These are phyloP conservation scores for Origma solitaria DNA, from an alignment of 2,113 vertebrate species.

Conservation along the genomic window DNA sequence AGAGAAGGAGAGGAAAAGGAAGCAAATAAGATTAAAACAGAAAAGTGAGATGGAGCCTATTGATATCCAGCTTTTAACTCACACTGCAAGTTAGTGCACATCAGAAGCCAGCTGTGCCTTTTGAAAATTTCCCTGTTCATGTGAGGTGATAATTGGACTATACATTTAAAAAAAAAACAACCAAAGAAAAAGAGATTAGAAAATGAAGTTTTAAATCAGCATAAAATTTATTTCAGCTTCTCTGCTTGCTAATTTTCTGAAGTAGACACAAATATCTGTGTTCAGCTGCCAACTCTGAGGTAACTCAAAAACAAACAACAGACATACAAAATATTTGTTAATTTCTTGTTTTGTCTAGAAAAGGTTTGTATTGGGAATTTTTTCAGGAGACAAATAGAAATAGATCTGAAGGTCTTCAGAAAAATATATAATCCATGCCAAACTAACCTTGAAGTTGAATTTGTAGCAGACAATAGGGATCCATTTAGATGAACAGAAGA, in stretches of 20 bases:
- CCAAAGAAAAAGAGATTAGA: neutral
- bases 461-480: neutral
- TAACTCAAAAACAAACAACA: neutral
- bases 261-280: neutral
- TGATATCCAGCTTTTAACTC: neutral
- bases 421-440: neutral
- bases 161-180: neutral
- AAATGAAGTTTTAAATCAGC: neutral
- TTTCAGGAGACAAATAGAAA: neutral
- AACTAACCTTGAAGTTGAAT: neutral
- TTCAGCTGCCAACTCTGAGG: neutral
- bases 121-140: conserved; percentile 1
- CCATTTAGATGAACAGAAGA: neutral
- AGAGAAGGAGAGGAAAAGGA: neutral
- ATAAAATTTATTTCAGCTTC: neutral
- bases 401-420: neutral
- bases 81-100: neutral
- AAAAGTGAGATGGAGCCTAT: neutral
- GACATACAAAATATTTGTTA: neutral
- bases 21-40: neutral
- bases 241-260: neutral
- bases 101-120: neutral
- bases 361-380: neutral
- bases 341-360: neutral
- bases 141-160: conserved; percentile 28